Evolutionary conservation across 53 echinoderm and acorn worm genomes (phyloP), one percentile per base, ranked within the genome.

Genomic region (Temnopleurus reevesii): DNA sequence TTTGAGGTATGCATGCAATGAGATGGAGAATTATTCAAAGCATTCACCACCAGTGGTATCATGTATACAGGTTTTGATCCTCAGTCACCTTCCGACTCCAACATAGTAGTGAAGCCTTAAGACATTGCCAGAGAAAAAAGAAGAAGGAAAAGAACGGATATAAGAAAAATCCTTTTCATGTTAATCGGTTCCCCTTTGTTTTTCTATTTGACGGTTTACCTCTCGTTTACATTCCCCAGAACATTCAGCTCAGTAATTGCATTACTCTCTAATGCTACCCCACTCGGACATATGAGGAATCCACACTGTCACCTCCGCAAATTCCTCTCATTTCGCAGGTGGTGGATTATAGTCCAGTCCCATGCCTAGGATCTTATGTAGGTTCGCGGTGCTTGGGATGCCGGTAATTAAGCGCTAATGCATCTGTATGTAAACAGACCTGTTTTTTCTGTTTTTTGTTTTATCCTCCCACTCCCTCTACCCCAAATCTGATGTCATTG

Each of bases 401-500:
- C 61, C 1, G 61, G 61, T 61, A 61, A 61, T 61, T 61, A 61
- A 61, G 31, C 33, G 15, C 61, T 61, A 61, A 61, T 61, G 61
- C 61, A 61, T 61, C 31, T 61, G 61, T 61, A 17, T 61, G 61
- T 61, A 61, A 61, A 61, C 33, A 61, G 61, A 13, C 31, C 31
- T 61, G 61, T 61, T 61, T 61, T 61, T 6, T n/a, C n/a, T n/a
- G n/a, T n/a, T n/a, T n/a, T n/a, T n/a, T n/a, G 9, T 33, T 33
- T 29, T 61, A 8, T 26, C 57, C 61, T 31, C 33, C 61, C 61
- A 31, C 61, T 31, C 31, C 7, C 17, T 33, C 33, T 61, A 12
- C 61, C 13, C 61, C 61, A 33, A 61, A 61, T 61, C 61, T 61
- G 61, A 61, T 61, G 61, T 61, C 61, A 61, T 61, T 61, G 31